A percentile compares a stretch with the other conserved stretches of the same genome.
Evolutionary conservation across 1,140 invertebrate species (phyloP).

Genomic region (Pentalonia nigronervosa): DNA sequence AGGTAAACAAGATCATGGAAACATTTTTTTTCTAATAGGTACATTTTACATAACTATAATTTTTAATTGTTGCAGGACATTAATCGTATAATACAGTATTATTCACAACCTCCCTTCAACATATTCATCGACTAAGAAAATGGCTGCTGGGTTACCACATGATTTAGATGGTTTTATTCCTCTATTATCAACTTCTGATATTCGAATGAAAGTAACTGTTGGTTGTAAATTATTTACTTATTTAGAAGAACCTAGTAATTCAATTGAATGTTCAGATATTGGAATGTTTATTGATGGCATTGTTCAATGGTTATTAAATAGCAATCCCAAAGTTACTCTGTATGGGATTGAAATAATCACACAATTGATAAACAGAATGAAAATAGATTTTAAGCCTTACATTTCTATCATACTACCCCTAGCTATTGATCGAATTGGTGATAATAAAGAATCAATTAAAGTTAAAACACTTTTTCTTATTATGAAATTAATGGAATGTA

Average conservation of each 20-base stretch:
- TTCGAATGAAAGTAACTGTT: constrained; percentile 81
- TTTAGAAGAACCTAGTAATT: constrained; percentile 76
- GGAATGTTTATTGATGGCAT: constrained; percentile 87
- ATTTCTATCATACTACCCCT: constrained; percentile 84
- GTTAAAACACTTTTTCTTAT: constrained; percentile 82
- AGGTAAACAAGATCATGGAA: too few species aligned
- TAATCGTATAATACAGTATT: not conserved
- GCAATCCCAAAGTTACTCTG: constrained; percentile 81
- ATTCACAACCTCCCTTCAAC: not conserved
- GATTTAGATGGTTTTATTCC: constrained; percentile 84
- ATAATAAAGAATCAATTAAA: constrained; percentile 83
- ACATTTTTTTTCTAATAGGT: too few species aligned
- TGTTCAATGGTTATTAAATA: constrained; percentile 86
- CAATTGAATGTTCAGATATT: constrained; percentile 83
- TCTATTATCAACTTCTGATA: constrained; percentile 82
- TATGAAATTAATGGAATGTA: constrained; percentile 79
- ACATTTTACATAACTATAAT: not conserved
- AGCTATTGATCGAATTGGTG: constrained; percentile 85
- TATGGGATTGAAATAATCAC: constrained; percentile 84
- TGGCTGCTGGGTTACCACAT: constrained; percentile 49
- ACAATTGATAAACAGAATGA: constrained; percentile 84
- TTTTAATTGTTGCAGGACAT: not conserved
- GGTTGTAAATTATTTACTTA: constrained; percentile 80
- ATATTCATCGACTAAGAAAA: not conserved
- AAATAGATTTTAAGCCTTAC: constrained; percentile 85